Evolutionary conservation across 2,888 invertebrate species (phyloP).

Genomic region (Tiphia femorata): DNA sequence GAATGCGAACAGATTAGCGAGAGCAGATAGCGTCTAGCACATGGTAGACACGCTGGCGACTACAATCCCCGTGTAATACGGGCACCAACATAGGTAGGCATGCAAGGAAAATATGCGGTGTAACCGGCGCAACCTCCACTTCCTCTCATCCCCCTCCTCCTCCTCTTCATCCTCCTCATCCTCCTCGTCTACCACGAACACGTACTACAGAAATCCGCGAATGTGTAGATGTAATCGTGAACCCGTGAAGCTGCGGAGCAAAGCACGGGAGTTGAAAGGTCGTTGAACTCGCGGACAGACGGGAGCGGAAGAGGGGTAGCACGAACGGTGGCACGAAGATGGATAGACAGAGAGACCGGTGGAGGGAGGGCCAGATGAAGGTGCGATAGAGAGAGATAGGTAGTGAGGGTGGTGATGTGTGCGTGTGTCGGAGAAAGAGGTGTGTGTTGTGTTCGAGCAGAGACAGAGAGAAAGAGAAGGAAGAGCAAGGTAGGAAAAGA

Average conservation of each 20-base stretch:
- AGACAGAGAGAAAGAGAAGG: background rate
- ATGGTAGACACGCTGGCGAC: too few relatives aligned
- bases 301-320: background rate
- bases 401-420: background rate
- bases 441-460: background rate
- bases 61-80: too few relatives aligned
- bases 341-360: background rate
- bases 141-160: too few relatives aligned
- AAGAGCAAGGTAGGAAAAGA: background rate
- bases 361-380: slow-evolving; percentile 40
- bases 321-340: background rate
- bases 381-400: background rate
- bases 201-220: slow-evolving; percentile 9
- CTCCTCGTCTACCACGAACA: too few relatives aligned
- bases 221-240: slow-evolving; percentile 22
- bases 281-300: slow-evolving; percentile 40
- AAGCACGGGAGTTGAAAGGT: slow-evolving; percentile 52
- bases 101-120: too few relatives aligned
- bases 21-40: too few relatives aligned
- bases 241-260: slow-evolving; percentile 49
- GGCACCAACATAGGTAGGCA: too few relatives aligned
- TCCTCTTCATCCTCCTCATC: too few relatives aligned
- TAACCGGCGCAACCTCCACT: too few relatives aligned
- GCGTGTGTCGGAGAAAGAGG: background rate
- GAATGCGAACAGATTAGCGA: too few relatives aligned